Conservation (phyloP, 2,113 vertebrate genomes). For the Ammospiza caudacuta region DNA sequence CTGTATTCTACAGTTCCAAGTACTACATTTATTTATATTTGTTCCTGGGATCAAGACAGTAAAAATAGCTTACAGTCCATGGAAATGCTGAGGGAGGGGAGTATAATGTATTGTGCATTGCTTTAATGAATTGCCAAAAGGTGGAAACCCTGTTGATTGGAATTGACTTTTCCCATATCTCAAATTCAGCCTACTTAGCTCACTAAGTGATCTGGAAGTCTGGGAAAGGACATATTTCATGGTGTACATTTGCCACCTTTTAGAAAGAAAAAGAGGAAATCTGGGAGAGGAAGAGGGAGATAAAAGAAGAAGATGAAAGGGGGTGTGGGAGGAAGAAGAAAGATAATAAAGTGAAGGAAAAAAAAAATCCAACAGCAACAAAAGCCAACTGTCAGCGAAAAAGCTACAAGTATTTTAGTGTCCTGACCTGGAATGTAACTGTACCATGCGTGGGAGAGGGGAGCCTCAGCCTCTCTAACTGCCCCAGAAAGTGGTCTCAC, state of each 20-base stretch:
- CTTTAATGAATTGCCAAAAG: conserved; percentile 52
- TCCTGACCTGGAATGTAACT: not conserved
- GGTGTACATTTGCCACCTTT: not conserved
- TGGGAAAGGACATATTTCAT: conserved; percentile 46
- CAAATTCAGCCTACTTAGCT: not conserved
- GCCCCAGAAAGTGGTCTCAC: not conserved
- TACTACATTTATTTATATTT: conserved; percentile 42
- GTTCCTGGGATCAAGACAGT: not conserved
- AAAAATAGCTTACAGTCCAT: conserved; percentile 33
- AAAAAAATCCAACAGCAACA: not conserved
- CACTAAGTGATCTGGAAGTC: not conserved
- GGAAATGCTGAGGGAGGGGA: conserved; percentile 23
- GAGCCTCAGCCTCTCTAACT: not conserved
- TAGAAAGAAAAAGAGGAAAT: conserved; percentile 7
- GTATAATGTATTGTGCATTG: not conserved
- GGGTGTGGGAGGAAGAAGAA: not conserved
- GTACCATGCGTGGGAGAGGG: not conserved
- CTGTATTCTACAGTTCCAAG: not conserved
- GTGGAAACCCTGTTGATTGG: conserved; percentile 19
- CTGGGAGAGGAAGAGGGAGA: not conserved
- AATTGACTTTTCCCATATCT: conserved; percentile 57
- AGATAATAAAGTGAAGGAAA: not conserved
- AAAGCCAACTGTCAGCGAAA: not conserved
- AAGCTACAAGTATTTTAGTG: not conserved
- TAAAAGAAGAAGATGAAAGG: not conserved